Conservation (phyloP, 2,797 vertebrate genomes). For the Coluber constrictor region DNA sequence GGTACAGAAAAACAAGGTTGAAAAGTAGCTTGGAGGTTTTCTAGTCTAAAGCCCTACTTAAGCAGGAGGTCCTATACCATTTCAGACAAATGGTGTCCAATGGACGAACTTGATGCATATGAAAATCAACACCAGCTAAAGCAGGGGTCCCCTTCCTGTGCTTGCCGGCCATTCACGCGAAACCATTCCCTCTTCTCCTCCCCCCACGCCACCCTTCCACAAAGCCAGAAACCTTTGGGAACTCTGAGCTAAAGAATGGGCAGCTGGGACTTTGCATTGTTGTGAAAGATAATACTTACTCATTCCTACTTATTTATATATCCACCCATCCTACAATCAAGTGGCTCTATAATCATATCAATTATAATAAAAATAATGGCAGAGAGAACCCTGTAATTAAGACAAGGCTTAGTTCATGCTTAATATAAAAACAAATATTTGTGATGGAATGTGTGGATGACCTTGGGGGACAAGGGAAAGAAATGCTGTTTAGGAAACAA, state of each 20-base stretch:
- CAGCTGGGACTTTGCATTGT: background rate
- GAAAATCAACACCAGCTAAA: background rate
- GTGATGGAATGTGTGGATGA: background rate
- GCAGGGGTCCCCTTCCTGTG: background rate
- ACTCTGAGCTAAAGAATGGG: background rate
- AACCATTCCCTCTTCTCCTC: background rate
- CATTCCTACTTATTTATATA: background rate
- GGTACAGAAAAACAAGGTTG: background rate
- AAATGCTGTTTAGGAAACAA: background rate
- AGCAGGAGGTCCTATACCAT: background rate
- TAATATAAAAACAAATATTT: background rate
- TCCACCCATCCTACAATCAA: background rate
- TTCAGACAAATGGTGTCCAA: background rate
- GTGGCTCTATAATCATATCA: background rate
- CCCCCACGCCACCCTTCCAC: fast-evolving
- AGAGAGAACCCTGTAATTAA: background rate
- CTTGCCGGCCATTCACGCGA: background rate
- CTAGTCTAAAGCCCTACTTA: background rate
- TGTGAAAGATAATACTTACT: background rate
- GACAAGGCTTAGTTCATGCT: background rate
- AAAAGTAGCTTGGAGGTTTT: background rate
- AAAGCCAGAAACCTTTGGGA: background rate
- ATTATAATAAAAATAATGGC: background rate
- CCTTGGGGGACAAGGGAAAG: background rate
- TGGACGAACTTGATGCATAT: background rate